Conservation (phyloP, 2,113 vertebrate species). For the Tricholaema leucomelas region DNA sequence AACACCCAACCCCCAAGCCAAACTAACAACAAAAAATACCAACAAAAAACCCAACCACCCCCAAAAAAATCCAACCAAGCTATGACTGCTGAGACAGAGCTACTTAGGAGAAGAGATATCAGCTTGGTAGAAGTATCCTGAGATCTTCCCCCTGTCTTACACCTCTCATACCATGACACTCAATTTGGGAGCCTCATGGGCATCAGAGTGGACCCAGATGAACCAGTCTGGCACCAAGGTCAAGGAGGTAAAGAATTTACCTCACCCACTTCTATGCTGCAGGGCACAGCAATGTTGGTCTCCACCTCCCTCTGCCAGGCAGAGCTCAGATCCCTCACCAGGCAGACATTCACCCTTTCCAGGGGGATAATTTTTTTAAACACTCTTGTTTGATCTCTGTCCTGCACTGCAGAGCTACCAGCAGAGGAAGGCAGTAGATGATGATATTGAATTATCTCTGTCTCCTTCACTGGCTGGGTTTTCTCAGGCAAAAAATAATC, state of each 20-base stretch:
- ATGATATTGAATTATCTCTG: constrained; percentile 19
- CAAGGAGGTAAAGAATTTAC: background rate
- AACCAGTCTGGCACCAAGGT: constrained; percentile 30
- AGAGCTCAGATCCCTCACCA: background rate
- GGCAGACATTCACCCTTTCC: background rate
- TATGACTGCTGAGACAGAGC: no score
- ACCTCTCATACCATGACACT: background rate
- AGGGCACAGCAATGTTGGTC: background rate
- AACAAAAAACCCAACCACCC: no score
- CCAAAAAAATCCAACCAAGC: background rate
- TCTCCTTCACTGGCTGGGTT: background rate
- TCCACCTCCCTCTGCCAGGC: constrained; percentile 9
- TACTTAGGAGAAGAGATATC: background rate
- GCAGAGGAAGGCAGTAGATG: background rate
- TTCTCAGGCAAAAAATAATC: background rate
- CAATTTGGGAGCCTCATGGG: background rate
- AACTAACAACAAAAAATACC: no score
- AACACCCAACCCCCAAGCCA: no score
- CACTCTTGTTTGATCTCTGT: background rate
- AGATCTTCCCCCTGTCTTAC: background rate
- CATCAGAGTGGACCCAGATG: background rate
- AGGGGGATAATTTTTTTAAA: background rate
- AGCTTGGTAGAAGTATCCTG: background rate
- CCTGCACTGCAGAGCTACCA: constrained; percentile 3
- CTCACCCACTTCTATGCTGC: background rate